A percentile compares a stretch with the other conserved stretches of the same genome.
phyloP scores from a whole-genome alignment of 2,888 invertebrate genomes.

The Spisula subtruncata region DNA sequence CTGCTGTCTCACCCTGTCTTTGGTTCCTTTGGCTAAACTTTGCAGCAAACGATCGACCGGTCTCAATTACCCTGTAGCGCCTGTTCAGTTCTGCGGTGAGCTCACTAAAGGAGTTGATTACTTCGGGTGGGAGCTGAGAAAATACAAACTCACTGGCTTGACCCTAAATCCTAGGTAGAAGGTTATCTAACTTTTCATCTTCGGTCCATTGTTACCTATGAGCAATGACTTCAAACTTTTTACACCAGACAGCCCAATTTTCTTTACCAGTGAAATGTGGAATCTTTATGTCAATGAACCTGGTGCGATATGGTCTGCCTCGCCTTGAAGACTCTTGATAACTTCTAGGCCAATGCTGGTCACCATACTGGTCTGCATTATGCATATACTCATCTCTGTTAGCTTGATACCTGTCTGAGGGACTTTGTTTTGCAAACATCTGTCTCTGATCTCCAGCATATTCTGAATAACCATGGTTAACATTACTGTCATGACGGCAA shows the following conservation, averaged over 20 bases:
- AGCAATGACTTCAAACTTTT: conserved; percentile 41
- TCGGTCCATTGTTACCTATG: conserved; percentile 24
- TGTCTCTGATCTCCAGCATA: no score
- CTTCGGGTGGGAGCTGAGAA: neutral
- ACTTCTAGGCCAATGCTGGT: no score
- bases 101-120: neutral
- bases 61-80: conserved; percentile 49
- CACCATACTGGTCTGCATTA: no score
- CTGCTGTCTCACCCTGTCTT: conserved; percentile 43
- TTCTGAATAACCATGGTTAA: no score
- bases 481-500: no score
- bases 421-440: no score
- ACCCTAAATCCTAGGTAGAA: conserved; percentile 40
- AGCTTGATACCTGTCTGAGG: no score
- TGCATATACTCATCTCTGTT: no score
- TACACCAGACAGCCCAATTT: conserved; percentile 44
- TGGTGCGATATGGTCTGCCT: no score
- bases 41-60: conserved; percentile 40
- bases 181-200: conserved; percentile 39
- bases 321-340: no score
- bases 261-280: conserved; percentile 49
- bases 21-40: conserved; percentile 55
- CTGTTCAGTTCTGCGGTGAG: conserved; percentile 29
- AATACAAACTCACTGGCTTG: conserved; percentile 37
- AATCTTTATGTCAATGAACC: conserved; percentile 26